These are phyloP conservation scores for Cerastoderma edule DNA, from an alignment of 2,888 invertebrate genomes.

Conservation along the genomic window DNA sequence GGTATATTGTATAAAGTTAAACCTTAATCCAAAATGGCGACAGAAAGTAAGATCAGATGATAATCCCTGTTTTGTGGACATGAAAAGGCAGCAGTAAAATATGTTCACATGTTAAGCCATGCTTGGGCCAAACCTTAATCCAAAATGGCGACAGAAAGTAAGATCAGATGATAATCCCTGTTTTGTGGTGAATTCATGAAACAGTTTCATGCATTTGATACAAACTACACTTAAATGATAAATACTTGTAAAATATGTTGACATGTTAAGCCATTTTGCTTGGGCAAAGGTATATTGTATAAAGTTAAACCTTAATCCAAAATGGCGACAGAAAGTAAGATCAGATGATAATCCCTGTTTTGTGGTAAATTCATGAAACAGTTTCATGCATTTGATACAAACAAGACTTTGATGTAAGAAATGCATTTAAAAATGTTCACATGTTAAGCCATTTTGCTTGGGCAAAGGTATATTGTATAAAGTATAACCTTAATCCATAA, in stretches of 20 bases:
- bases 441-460: not conserved
- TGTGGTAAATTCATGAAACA: not conserved
- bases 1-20: no score
- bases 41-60: no score
- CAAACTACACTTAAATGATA: no score
- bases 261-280: not conserved
- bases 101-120: no score
- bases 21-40: no score
- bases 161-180: not conserved
- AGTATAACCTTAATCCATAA: constrained; percentile 5
- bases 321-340: constrained; percentile 7
- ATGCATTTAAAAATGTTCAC: no score
- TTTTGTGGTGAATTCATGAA: not conserved
- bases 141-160: not conserved
- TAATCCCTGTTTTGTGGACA: no score
- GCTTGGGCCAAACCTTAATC: not conserved
- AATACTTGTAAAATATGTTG: no score
- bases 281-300: constrained; percentile 8
- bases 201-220: constrained; percentile 3
- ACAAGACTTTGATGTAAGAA: no score
- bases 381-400: constrained; percentile 15
- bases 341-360: constrained; percentile 17
- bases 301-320: constrained; percentile 11
- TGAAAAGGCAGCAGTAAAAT: no score
- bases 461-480: constrained; percentile 7